A percentile compares a stretch with the other conserved stretches of the same genome.
Conservation (phyloP, 2,113 vertebrate genomes). For the Heloderma charlesbogerti region DNA sequence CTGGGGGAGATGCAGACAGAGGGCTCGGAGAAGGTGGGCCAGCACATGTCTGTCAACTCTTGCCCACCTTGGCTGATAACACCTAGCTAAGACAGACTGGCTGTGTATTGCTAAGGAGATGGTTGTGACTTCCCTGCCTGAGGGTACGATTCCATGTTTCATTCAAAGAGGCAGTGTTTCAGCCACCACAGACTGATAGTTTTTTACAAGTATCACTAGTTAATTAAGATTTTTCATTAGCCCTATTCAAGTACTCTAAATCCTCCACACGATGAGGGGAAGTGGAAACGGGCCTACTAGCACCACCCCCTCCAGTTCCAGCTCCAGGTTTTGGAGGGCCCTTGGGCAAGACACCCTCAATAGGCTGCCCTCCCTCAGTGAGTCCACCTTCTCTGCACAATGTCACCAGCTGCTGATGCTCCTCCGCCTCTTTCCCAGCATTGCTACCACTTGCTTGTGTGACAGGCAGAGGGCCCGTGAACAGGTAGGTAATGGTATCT, state of each 20-base stretch:
- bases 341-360: no score
- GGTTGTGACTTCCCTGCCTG: background rate
- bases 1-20: background rate
- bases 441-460: no score
- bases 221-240: background rate
- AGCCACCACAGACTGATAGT: background rate
- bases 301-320: no score
- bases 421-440: no score
- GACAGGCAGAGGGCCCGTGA: no score
- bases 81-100: background rate
- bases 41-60: background rate
- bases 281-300: no score
- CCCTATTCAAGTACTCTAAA: background rate
- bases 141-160: background rate
- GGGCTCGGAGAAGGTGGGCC: background rate
- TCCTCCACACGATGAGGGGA: background rate
- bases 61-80: conserved; percentile 12
- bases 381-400: no score
- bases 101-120: background rate
- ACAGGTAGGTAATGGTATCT: no score
- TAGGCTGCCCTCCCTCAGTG: no score
- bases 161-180: background rate
- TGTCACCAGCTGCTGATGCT: no score
- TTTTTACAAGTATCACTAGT: background rate
- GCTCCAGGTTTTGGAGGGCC: no score